Base-by-base conservation (phyloP, 2,797 vertebrate genomes). In the Sarcoramphus papa region DNA sequence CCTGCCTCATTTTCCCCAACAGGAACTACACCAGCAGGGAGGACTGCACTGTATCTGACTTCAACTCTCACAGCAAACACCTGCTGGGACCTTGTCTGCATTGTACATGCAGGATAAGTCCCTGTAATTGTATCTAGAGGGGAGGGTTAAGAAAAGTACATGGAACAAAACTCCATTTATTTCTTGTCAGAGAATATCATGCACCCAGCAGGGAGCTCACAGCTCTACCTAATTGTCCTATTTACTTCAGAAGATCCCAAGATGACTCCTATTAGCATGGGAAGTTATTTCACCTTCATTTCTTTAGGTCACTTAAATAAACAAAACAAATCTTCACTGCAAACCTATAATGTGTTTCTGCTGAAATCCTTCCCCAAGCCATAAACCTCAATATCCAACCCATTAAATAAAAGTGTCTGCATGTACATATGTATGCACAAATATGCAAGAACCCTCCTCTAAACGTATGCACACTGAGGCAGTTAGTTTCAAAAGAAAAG, bases 261-360 rank as follows among this genome's bases (percentile, higher is more conserved):
- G 73, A 91, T 83, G 70, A 97, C 96, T 97, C 76, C 37, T 76
- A 92, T 95, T 91, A 96, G 90, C 93, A 95, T 24, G 25, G 87
- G 63, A 96, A 97, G 64, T 92, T 95, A 91, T 80, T 96, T 86
- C 86, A 95, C 94, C 91, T 97, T 97, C 51, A 91, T 93, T 97
- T 97, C 96, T 73, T 91, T 69, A 95, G 91, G 91, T 96, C 84
- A 95, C 92, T 95, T 96, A 96, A 96, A 96, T 88, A 96, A 96
- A 92, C 63, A 90, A 43, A 84, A 67, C 10, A 76, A 78, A 90
- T 90, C 76, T 75, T 90, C 93, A 96, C 95, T 97, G 94, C 67
- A 95, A 96, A 94, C 73, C 78, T 64, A 85, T 82, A 59, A 90
- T 80, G 89, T 84, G 50, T 82, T 96, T 95, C 92, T 94, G 82